Evolutionary conservation across 2,797 vertebrate species (phyloP), one percentile per base, ranked within the genome.

Genomic region (Botia almorhae): DNA sequence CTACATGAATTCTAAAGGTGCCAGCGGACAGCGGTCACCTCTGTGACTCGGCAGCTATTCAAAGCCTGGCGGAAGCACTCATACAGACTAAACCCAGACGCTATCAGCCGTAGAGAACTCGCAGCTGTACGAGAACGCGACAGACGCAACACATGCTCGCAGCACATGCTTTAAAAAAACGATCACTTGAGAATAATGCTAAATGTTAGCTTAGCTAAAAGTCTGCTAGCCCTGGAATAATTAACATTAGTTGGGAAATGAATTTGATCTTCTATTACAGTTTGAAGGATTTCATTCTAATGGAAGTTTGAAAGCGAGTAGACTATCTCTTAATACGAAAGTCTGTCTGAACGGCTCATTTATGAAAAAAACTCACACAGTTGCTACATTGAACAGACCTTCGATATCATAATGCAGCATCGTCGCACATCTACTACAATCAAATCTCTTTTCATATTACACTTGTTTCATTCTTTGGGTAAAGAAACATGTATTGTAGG

Each of bases 161-260:
- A 55, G 81, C 48, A 75, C 21, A 46, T 21, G 17, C 60, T 81
- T 76, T 81, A 23, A 81, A 84, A 84, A 81, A 74, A 82, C 76
- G 80, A 85, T 85, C 76, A 78, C 64, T 76, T 46, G 56, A 61
- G 65, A 70, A 63, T 46, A 29, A 64, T 10, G 39, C 58, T 81
- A 78, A 79, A 80, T 71, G 82, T 83, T 74, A 79, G 72, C 68
- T 70, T 60, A 68, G 78, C 63, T 26, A 26, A 39, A 61, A 79
- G 81, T 70, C 71, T 36, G 74, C 78, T 82, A 86, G 85, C 78
- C 75, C 74, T 48, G 8, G 48, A 63, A 70, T 85, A 83, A 82
- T 82, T 43, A 60, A 84, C 72, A 85, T 86, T 81, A 74, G 82
- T 81, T 82, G 71, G 74, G 69, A 77, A 81, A 86, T 73, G 58